These are phyloP conservation scores for Crax fasciolata DNA, from an alignment of 2,797 vertebrate genomes.

Conservation along the genomic window DNA sequence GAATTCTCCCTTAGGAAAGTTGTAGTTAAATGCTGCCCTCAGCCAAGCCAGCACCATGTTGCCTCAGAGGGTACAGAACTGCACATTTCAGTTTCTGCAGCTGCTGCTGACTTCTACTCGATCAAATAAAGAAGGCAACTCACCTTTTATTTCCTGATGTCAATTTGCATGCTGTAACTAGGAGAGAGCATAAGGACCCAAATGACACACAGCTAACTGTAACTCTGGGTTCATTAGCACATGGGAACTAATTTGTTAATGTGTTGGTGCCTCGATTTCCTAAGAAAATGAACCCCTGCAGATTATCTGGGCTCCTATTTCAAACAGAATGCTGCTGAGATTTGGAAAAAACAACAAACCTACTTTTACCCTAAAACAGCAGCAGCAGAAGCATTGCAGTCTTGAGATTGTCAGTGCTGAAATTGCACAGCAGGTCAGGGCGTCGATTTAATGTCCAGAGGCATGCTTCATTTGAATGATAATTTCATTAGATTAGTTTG, in stretches of 20 bases:
- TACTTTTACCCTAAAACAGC: neutral
- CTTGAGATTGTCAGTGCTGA: slow-evolving; percentile 27
- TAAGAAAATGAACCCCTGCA: slow-evolving; percentile 34
- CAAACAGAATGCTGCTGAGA: neutral
- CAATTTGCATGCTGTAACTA: neutral
- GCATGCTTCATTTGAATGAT: slow-evolving; percentile 80
- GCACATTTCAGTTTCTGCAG: neutral
- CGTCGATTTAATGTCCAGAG: slow-evolving; percentile 74
- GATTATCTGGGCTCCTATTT: slow-evolving; percentile 34
- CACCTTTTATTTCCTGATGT: neutral
- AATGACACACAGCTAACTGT: neutral
- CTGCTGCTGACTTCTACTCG: neutral
- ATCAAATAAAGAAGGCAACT: neutral
- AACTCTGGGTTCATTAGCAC: neutral
- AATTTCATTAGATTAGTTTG: slow-evolving; percentile 84
- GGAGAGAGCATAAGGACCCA: neutral
- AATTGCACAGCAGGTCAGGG: slow-evolving; percentile 41
- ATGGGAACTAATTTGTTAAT: slow-evolving; percentile 25
- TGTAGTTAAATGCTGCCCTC: neutral
- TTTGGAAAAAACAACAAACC: neutral
- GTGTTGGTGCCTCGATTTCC: slow-evolving; percentile 20
- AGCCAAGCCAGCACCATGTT: neutral
- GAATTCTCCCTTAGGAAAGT: slow-evolving; percentile 6
- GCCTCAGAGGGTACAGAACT: neutral
- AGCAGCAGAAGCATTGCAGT: neutral